A percentile compares a stretch with the other conserved stretches of the same genome.
Evolutionary conservation across 2,888 invertebrate genomes (phyloP).

Genomic region (Ectropis crepuscularia): DNA sequence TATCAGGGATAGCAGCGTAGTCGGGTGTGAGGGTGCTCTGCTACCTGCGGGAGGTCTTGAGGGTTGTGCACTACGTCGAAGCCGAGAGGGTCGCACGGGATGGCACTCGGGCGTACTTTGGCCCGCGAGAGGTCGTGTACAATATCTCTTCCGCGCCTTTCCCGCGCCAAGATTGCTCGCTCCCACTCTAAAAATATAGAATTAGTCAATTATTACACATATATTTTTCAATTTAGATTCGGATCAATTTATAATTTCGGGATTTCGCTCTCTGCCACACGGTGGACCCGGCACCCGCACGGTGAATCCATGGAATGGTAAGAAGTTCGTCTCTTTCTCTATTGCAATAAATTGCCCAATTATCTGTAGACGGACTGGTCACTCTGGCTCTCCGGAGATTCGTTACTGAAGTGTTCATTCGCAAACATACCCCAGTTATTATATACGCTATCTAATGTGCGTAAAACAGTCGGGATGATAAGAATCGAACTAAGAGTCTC

Average conservation of each 20-base stretch:
- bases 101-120: conserved; percentile 80
- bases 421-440: conserved; percentile 80
- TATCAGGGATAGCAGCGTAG: conserved; percentile 75
- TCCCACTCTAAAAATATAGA: conserved; percentile 70
- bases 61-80: conserved; percentile 86
- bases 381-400: conserved; percentile 60
- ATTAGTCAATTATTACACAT: conserved; percentile 21
- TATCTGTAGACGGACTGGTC: conserved; percentile 53
- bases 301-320: too few species aligned
- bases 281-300: too few species aligned
- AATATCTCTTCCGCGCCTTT: conserved; percentile 78
- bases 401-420: conserved; percentile 69
- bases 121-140: conserved; percentile 67
- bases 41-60: conserved; percentile 82
- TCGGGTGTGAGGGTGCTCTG: conserved; percentile 76
- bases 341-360: conserved; percentile 45
- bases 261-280: too few species aligned
- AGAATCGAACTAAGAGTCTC: conserved; percentile 66
- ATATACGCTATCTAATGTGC: conserved; percentile 78
- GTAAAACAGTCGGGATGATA: conserved; percentile 69
- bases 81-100: conserved; percentile 82
- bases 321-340: neutral
- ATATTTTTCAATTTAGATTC: conserved; percentile 8
- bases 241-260: too few species aligned
- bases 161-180: conserved; percentile 72